phyloP scores from a whole-genome alignment of 2,888 invertebrate genomes.

The Allygus modestus region DNA sequence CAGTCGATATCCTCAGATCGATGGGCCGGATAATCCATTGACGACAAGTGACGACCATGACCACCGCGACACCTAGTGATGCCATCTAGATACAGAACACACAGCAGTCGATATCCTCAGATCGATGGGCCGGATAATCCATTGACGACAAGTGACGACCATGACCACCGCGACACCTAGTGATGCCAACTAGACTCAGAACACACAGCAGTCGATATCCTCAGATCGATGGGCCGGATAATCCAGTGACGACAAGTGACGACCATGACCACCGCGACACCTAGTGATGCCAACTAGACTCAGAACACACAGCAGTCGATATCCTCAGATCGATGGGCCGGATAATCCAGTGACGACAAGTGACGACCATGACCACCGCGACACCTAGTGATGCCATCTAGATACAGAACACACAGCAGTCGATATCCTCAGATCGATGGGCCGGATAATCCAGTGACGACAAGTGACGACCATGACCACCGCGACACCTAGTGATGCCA shows the following conservation, averaged over 20 bases:
- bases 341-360: constrained; percentile 4
- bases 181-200: constrained; percentile 6
- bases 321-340: background rate
- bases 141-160: background rate
- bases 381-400: too few species aligned
- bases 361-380: background rate
- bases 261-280: background rate
- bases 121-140: background rate
- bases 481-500: too few species aligned
- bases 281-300: constrained; percentile 21
- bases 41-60: background rate
- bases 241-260: background rate
- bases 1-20: background rate
- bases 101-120: background rate
- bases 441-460: background rate
- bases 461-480: background rate
- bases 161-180: background rate
- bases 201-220: constrained; percentile 9
- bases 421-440: background rate
- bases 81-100: constrained; percentile 11
- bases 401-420: constrained; percentile 20
- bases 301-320: constrained; percentile 9
- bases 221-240: background rate
- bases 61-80: too few species aligned
- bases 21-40: background rate